phyloP scores from a whole-genome alignment of 2,888 invertebrate genomes.

The Acheta domesticus region DNA sequence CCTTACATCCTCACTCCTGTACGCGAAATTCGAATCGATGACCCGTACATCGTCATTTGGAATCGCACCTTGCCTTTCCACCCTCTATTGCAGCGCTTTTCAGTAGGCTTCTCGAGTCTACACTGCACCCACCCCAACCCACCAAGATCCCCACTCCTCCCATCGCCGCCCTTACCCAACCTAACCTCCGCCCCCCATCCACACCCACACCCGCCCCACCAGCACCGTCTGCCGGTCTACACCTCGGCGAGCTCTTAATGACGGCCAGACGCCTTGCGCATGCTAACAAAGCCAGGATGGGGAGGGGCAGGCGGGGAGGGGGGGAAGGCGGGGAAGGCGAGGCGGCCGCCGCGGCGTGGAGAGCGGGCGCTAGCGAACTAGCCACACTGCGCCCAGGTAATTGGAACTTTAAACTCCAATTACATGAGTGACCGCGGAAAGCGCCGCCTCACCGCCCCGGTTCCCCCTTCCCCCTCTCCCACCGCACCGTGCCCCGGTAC shows the following conservation, averaged over 20 bases:
- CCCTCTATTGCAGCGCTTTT: no score
- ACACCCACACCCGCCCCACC: not conserved
- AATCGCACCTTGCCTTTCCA: no score
- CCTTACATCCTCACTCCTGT: no score
- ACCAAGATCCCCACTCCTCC: no score
- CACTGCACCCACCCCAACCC: no score
- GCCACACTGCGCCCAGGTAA: not conserved
- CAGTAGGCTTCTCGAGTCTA: no score
- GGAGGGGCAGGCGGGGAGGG: not conserved
- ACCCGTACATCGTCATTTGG: no score
- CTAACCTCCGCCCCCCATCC: not conserved
- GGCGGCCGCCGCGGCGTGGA: not conserved
- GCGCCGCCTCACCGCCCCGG: not conserved
- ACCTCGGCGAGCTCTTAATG: not conserved
- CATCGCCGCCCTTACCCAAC: no score
- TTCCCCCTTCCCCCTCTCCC: not conserved
- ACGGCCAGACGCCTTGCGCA: not conserved
- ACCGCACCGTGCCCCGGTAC: not conserved
- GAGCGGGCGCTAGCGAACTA: not conserved
- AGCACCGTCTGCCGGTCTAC: not conserved
- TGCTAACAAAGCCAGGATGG: not conserved
- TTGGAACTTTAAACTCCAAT: conserved; percentile 18
- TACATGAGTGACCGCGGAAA: conserved; percentile 11
- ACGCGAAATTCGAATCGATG: no score
- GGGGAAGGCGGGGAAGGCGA: not conserved